phyloP scores from a whole-genome alignment of 1,140 invertebrate genomes.

The Brachionus asplanchnoidis region DNA sequence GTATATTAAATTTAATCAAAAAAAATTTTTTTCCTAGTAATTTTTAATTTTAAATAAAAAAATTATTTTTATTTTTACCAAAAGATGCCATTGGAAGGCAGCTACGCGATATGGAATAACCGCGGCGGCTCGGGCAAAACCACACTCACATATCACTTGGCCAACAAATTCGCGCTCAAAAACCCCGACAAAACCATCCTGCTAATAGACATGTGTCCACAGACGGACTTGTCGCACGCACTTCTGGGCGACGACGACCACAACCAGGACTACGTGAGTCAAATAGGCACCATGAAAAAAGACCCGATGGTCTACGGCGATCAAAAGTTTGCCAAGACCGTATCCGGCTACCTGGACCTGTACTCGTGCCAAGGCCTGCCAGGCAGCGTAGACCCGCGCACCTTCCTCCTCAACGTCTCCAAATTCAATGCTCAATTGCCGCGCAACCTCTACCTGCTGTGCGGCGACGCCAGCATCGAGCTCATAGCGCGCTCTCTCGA shows the following conservation, averaged over 20 bases:
- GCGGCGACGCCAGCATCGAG: constrained; percentile 34
- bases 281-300: constrained; percentile 30
- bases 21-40: not conserved
- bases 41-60: not conserved
- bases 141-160: constrained; percentile 39
- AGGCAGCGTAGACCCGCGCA: constrained; percentile 12
- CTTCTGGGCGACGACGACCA: constrained; percentile 26
- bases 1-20: too few species aligned
- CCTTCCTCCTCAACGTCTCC: constrained; percentile 32
- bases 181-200: constrained; percentile 37
- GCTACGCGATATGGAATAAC: constrained; percentile 42
- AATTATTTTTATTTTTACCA: not conserved
- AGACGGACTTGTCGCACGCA: constrained; percentile 33
- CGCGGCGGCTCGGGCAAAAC: constrained; percentile 41
- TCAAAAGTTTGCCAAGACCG: constrained; percentile 23
- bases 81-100: constrained; percentile 41
- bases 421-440: constrained; percentile 28
- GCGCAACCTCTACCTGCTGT: constrained; percentile 35
- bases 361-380: not conserved
- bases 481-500: not conserved
- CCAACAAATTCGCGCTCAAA: constrained; percentile 28
- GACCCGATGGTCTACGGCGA: not conserved
- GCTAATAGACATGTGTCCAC: constrained; percentile 42
- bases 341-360: constrained; percentile 39
- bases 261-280: constrained; percentile 4